Evolutionary conservation across 1,140 invertebrate species (phyloP).

Genomic region (Galendromus occidentalis): DNA sequence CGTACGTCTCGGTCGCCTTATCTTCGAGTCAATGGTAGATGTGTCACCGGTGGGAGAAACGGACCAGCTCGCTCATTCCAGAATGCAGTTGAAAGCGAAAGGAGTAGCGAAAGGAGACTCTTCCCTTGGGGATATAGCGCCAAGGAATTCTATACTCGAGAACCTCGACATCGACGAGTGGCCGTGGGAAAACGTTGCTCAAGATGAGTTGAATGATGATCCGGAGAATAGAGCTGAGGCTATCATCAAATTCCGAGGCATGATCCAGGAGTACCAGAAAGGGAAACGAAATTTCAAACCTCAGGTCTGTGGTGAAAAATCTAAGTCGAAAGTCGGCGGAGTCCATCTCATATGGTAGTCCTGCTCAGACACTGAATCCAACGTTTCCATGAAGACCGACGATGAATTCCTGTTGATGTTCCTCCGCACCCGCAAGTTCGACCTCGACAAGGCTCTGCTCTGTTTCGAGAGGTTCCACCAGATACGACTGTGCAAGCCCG

Average conservation of each 20-base stretch:
- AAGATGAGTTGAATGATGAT: not conserved
- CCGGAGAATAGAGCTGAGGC: not conserved
- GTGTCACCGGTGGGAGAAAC: too few species aligned
- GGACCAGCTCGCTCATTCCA: too few species aligned
- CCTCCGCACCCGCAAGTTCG: not conserved
- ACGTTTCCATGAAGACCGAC: not conserved
- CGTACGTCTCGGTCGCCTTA: too few species aligned
- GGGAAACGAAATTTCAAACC: too few species aligned
- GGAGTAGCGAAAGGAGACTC: too few species aligned
- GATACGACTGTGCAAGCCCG: not conserved
- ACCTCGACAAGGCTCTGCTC: not conserved
- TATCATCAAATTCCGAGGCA: too few species aligned
- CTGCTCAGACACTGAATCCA: not conserved
- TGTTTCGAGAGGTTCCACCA: constrained; percentile 8
- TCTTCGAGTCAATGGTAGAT: too few species aligned
- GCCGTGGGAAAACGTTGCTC: not conserved
- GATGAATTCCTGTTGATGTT: not conserved
- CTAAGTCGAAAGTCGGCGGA: not conserved
- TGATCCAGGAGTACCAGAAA: too few species aligned
- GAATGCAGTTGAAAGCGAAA: too few species aligned
- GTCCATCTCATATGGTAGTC: not conserved
- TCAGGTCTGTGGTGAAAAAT: too few species aligned
- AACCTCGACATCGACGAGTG: not conserved
- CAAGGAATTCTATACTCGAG: too few species aligned
- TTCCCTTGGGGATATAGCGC: too few species aligned